Evolutionary conservation across 2,888 invertebrate species (phyloP).

Genomic region (Spisula subtruncata): DNA sequence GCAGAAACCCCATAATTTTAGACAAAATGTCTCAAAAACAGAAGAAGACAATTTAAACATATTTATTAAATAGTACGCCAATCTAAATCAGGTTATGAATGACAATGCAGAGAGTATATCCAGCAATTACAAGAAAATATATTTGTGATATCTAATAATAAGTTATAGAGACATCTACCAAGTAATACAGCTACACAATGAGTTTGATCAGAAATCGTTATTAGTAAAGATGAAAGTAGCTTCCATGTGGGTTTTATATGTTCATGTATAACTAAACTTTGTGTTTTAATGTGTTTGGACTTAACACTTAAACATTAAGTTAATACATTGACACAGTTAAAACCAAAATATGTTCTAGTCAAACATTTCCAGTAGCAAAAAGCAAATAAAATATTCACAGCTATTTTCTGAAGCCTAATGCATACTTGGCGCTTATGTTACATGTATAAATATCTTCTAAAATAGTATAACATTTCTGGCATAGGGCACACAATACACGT

Average conservation of each 20-base stretch:
- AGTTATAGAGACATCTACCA: neutral
- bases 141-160: neutral
- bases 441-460: neutral
- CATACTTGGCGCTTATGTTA: neutral
- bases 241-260: too few relatives aligned
- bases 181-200: neutral
- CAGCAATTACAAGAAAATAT: neutral
- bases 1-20: too few relatives aligned
- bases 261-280: too few relatives aligned
- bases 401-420: neutral
- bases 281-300: too few relatives aligned
- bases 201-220: too few relatives aligned
- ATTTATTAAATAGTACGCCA: too few relatives aligned
- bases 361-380: slow-evolving; percentile 8
- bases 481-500: neutral
- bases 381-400: slow-evolving; percentile 15
- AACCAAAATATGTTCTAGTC: neutral
- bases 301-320: too few relatives aligned
- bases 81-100: too few relatives aligned
- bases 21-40: too few relatives aligned
- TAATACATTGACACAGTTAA: neutral
- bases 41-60: too few relatives aligned
- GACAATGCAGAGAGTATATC: neutral
- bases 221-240: too few relatives aligned
- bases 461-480: neutral